Evolutionary conservation across 1,140 invertebrate species (phyloP).

Genomic region (Andricus grossulariae): DNA sequence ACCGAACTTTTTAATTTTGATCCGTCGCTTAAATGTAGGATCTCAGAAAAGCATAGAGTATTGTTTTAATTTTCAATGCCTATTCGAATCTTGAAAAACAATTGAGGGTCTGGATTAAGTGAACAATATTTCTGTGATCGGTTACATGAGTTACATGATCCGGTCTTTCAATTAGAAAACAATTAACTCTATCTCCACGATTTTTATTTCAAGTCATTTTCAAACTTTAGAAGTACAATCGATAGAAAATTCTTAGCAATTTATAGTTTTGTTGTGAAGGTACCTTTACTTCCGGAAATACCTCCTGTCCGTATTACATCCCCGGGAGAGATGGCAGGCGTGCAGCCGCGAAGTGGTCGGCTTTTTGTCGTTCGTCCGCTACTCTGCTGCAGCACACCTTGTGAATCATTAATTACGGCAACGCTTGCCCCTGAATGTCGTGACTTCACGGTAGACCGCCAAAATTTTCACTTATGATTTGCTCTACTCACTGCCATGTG

Average conservation of each 20-base stretch:
- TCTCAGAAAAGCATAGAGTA: too few species aligned
- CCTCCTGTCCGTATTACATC: slow-evolving; percentile 48
- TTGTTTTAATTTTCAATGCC: too few species aligned
- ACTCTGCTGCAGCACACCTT: slow-evolving; percentile 52
- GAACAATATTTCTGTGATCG: too few species aligned
- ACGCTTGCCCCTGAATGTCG: slow-evolving; percentile 50
- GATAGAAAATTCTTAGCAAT: background rate
- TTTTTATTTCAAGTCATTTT: too few species aligned
- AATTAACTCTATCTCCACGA: too few species aligned
- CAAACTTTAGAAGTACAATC: too few species aligned
- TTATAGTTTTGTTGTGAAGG: slow-evolving; percentile 45
- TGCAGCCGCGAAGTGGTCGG: slow-evolving; percentile 45
- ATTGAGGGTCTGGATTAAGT: too few species aligned
- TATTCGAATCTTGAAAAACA: too few species aligned
- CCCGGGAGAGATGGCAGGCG: slow-evolving; percentile 20
- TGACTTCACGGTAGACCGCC: slow-evolving; percentile 51
- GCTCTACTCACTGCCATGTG: background rate
- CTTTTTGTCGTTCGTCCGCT: slow-evolving; percentile 50
- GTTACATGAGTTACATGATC: too few species aligned
- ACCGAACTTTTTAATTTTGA: too few species aligned
- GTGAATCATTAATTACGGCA: slow-evolving; percentile 57
- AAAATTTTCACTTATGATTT: slow-evolving; percentile 48
- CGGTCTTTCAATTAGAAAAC: too few species aligned
- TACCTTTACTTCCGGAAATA: slow-evolving; percentile 54
- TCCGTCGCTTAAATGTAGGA: too few species aligned